These are phyloP conservation scores for Setipinna tenuifilis DNA, from an alignment of 2,797 vertebrate species.

Conservation along the genomic window DNA sequence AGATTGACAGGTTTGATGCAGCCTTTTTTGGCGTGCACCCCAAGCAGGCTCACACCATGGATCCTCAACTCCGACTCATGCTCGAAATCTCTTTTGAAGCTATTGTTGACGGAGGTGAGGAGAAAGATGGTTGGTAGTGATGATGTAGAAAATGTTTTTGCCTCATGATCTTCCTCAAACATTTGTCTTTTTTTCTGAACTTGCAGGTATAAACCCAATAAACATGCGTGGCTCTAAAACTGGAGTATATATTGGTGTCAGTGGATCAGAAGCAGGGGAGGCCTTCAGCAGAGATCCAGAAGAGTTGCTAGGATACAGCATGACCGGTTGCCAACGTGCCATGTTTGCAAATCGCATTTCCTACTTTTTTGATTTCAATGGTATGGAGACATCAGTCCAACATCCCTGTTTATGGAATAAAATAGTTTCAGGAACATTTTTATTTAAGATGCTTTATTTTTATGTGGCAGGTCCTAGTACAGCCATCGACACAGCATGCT, in stretches of 20 bases:
- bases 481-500: conserved; percentile 93
- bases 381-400: conserved; percentile 62
- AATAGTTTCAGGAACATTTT: background rate
- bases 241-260: conserved; percentile 92
- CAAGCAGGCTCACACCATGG: conserved; percentile 97
- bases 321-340: conserved; percentile 95
- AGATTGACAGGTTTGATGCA: conserved; percentile 92
- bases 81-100: conserved; percentile 93
- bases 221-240: conserved; percentile 85
- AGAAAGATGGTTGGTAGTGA: background rate
- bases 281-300: conserved; percentile 93
- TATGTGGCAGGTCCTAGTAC: conserved; percentile 85
- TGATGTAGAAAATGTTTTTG: background rate
- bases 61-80: conserved; percentile 92
- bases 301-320: conserved; percentile 92
- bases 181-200: background rate
- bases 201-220: conserved; percentile 84
- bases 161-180: background rate
- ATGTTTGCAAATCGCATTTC: conserved; percentile 98
- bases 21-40: conserved; percentile 91
- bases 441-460: conserved; percentile 3
- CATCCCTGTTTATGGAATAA: background rate
- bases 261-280: conserved; percentile 90
- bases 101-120: conserved; percentile 90
- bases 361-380: conserved; percentile 92